Conservation (phyloP, 2,888 invertebrate genomes). For the Leptopilina syphax region DNA sequence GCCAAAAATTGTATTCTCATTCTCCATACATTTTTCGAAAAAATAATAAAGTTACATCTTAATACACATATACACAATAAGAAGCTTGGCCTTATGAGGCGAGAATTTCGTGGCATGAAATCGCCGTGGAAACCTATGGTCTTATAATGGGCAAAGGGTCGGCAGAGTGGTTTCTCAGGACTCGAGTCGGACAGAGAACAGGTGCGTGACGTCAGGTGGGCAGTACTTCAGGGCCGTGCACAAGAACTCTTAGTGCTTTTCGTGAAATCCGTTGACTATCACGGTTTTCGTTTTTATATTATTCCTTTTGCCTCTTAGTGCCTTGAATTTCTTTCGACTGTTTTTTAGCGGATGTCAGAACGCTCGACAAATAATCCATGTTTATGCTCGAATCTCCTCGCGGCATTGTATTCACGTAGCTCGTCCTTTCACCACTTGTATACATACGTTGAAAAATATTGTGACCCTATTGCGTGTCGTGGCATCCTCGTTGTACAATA, state of each 20-base stretch:
- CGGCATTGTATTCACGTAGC: conserved; percentile 27
- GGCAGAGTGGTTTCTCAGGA: conserved; percentile 67
- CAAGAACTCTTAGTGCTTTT: conserved; percentile 61
- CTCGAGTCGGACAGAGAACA: conserved; percentile 67
- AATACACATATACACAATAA: not conserved
- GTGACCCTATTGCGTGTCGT: conserved; percentile 45
- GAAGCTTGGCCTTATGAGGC: conserved; percentile 27
- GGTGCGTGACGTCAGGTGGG: conserved; percentile 76
- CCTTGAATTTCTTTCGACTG: conserved; percentile 13
- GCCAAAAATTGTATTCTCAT: too few species aligned
- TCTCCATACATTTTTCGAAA: too few species aligned
- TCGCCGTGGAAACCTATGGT: conserved; percentile 66
- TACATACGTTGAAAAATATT: conserved; percentile 42
- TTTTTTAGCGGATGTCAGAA: conserved; percentile 40
- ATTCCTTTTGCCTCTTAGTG: conserved; percentile 32
- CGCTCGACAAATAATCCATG: conserved; percentile 28
- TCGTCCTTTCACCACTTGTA: conserved; percentile 41
- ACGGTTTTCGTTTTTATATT: conserved; percentile 51
- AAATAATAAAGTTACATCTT: conserved; percentile 2
- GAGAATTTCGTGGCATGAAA: conserved; percentile 65
- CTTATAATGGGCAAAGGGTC: conserved; percentile 70
- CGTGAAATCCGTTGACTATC: conserved; percentile 57
- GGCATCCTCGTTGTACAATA: conserved; percentile 58
- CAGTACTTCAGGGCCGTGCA: conserved; percentile 71
- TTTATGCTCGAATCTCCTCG: conserved; percentile 33